Evolutionary conservation across 2,113 vertebrate species (phyloP).

Genomic region (Chroicocephalus ridibundus): DNA sequence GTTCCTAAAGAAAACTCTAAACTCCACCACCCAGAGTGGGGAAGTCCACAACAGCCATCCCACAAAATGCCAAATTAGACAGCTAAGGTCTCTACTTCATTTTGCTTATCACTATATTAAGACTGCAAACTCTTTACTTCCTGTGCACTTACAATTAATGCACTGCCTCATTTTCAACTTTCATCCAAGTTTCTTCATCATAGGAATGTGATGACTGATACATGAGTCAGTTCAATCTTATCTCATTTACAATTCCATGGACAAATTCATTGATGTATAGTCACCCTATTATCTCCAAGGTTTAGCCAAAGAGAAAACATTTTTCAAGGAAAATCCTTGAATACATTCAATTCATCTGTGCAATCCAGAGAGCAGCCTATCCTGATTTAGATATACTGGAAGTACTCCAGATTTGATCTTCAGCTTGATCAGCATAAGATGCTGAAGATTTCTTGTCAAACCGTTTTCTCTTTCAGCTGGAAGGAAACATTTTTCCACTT

Average conservation of each 20-base stretch:
- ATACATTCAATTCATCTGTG: background rate
- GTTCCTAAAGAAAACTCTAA: background rate
- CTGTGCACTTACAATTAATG: background rate
- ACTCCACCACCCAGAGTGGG: background rate
- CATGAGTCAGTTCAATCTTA: background rate
- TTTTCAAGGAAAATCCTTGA: background rate
- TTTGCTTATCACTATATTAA: background rate
- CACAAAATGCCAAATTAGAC: background rate
- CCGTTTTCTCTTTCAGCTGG: background rate
- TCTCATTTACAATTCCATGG: background rate
- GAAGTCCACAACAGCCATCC: background rate
- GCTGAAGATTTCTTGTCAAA: background rate
- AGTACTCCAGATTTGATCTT: background rate
- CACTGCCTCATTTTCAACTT: background rate
- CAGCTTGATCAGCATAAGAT: background rate
- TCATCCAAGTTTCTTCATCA: background rate
- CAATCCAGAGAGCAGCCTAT: background rate
- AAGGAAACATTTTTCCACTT: background rate
- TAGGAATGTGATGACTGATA: background rate
- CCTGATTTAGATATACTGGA: background rate
- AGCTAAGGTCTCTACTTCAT: background rate
- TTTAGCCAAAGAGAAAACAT: background rate
- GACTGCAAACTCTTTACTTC: background rate
- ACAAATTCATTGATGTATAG: background rate
- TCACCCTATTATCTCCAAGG: background rate